Conservation (phyloP, 2,888 invertebrate species). For the Ochropleura leucogaster region DNA sequence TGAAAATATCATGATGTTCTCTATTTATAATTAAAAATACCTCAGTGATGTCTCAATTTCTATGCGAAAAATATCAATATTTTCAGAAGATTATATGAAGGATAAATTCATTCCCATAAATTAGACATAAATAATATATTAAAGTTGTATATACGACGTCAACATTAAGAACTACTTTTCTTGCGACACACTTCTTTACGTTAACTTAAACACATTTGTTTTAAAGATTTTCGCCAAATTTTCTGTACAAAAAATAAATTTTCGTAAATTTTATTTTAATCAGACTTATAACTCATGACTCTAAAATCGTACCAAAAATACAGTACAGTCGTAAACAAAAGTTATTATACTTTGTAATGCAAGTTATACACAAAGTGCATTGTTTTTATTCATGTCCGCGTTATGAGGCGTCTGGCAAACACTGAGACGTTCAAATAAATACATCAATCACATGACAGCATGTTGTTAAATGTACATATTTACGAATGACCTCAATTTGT, state of each 20-base stretch:
- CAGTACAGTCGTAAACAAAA: conserved; percentile 39
- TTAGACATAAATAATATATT: not conserved
- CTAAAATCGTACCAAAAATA: conserved; percentile 28
- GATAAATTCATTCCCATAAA: not conserved
- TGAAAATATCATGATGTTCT: not conserved
- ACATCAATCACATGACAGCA: conserved; percentile 57
- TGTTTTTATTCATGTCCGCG: conserved; percentile 77
- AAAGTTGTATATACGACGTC: not conserved
- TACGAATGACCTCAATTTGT: conserved; percentile 28
- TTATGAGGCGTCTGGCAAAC: conserved; percentile 71
- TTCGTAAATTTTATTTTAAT: not conserved
- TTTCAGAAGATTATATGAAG: not conserved
- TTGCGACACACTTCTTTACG: not conserved
- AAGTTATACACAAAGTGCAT: conserved; percentile 67
- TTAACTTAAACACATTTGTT: not conserved
- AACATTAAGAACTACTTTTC: not conserved
- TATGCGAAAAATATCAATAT: not conserved
- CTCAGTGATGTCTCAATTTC: not conserved
- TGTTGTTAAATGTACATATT: conserved; percentile 30
- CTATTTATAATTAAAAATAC: not conserved
- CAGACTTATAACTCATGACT: not conserved
- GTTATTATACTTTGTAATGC: conserved; percentile 78
- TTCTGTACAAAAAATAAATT: not conserved
- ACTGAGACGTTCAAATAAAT: conserved; percentile 65
- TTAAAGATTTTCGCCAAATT: not conserved